Base-by-base conservation (phyloP, 2,888 invertebrate genomes). In the Mesoligia furuncula region DNA sequence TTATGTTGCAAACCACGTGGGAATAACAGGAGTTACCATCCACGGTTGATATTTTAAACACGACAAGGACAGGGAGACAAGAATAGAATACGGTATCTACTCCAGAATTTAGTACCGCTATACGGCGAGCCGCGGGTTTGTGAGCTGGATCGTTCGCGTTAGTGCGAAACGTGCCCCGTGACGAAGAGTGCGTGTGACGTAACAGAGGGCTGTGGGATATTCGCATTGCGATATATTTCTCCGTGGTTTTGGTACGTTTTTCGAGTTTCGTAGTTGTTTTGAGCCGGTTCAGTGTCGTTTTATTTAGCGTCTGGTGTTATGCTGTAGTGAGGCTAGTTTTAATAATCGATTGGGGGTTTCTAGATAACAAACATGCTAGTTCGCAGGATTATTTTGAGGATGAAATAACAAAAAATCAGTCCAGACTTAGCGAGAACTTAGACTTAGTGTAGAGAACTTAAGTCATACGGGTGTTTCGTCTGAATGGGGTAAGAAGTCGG, bases 91-190 rank as follows among this genome's bases (percentile, higher is more conserved):
- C 36, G 8, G 76, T 69, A 73, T 64, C 61, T 79, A 74, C 80
- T 84, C 85, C 85, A 85, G 88, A 83, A 73, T 83, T 84, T 72
- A 79, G 71, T 83, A 71, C 73, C 80, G 85, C 45, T 83, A 81
- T 80, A 59, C 84, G 70, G 72, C 72, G 45, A 61, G 69, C 57
- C 48, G 74, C 65, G 78, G 78, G 67, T 68, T 77, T 9, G 67
- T 67, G 78, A 73, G 77, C 64, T 75, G 77, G 80, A 82, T 82
- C 84, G 82, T 82, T 86, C 81, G 87, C 84, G 82, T 82, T 86
- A 82, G 87, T 83, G 69, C n/a, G 75, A 54, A 80, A 77, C 79
- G 79, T 77, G 80, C 48, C 69, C 15, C 76, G 84, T 27, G 61
- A 39, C 39, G 42, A 36, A 36, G 45, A 77, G 71, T 72, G 72